Evolutionary conservation across 2,797 vertebrate genomes (phyloP).

Genomic region (Delichon dasypus): DNA sequence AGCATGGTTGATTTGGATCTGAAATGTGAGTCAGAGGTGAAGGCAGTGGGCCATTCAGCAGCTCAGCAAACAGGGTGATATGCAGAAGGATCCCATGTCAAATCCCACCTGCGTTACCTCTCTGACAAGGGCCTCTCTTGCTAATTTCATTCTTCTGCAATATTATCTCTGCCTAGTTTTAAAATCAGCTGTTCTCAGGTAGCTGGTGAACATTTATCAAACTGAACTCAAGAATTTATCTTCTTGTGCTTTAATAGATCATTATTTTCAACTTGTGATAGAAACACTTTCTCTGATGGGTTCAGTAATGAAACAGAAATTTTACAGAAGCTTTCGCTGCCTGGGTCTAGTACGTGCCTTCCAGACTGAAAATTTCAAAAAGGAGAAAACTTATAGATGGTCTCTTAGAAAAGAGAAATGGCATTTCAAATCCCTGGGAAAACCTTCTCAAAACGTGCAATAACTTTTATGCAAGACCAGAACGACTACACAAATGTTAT

Average conservation of each 20-base stretch:
- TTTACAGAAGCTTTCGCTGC: neutral
- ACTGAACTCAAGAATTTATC: neutral
- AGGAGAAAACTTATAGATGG: neutral
- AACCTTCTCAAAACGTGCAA: neutral
- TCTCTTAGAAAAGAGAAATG: neutral
- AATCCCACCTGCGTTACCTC: neutral
- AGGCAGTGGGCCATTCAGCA: neutral
- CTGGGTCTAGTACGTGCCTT: neutral
- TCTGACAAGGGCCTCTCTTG: rapidly evolving
- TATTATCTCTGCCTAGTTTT: neutral
- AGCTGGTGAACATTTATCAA: neutral
- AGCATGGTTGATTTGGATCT: neutral
- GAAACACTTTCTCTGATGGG: neutral
- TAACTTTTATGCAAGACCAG: neutral
- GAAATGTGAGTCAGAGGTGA: neutral
- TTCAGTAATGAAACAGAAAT: neutral
- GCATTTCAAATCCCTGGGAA: neutral
- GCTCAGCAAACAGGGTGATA: neutral
- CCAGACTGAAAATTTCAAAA: neutral
- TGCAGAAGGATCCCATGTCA: neutral
- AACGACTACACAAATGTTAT: neutral
- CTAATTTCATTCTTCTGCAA: neutral
- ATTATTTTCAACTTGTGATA: neutral
- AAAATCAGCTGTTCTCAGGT: neutral
- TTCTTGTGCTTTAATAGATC: neutral